A percentile compares a stretch with the other conserved stretches of the same genome.
Evolutionary conservation across 1,140 invertebrate genomes (phyloP).

Genomic region (Scaptomyza pallida): DNA sequence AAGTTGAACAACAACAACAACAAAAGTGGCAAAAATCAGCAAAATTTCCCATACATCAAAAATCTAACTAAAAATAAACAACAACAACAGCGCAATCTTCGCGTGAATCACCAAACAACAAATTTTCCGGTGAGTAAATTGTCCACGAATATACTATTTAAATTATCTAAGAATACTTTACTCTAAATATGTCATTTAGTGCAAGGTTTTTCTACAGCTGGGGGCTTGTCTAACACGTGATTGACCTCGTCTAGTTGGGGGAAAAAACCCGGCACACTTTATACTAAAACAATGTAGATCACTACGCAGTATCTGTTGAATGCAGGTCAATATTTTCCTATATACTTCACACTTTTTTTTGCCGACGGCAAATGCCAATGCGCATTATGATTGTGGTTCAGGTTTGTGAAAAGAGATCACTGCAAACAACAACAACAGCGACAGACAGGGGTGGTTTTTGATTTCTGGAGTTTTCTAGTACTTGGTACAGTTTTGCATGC

Average conservation of each 20-base stretch:
- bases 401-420: not conserved
- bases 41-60: conserved; percentile 20
- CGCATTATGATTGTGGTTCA: conserved; percentile 4
- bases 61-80: conserved; percentile 38
- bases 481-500: too few relatives aligned
- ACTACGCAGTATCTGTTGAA: conserved; percentile 22
- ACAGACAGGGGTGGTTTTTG: conserved; percentile 14
- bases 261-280: conserved; percentile 7
- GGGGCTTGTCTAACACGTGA: conserved; percentile 21
- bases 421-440: conserved; percentile 4
- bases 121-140: conserved; percentile 70
- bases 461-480: not conserved
- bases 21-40: conserved; percentile 44
- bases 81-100: conserved; percentile 26
- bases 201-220: not conserved
- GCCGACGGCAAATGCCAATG: conserved; percentile 30
- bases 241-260: not conserved
- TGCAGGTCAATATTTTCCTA: conserved; percentile 36
- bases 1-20: not conserved
- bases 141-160: not conserved
- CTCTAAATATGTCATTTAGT: not conserved
- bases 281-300: not conserved
- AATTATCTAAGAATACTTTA: not conserved
- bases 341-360: not conserved
- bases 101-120: conserved; percentile 63